Evolutionary conservation across 2,888 invertebrate genomes (phyloP).

Genomic region (Drosophila emarginata): DNA sequence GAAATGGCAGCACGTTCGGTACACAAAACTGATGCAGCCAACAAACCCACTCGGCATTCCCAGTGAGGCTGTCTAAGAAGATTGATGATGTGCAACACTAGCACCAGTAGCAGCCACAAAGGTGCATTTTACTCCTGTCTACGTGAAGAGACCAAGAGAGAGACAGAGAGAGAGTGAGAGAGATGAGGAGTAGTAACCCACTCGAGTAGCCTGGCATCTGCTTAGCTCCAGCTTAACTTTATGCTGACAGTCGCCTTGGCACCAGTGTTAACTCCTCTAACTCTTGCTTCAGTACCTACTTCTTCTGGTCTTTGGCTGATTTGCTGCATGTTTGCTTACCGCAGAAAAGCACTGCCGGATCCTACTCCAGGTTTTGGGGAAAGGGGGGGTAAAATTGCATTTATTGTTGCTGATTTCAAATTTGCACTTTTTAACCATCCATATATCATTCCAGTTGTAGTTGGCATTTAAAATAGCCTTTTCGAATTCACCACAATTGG

Average conservation of each 20-base stretch:
- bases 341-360: slow-evolving; percentile 9
- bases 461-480: slow-evolving; percentile 20
- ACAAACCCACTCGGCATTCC: slow-evolving; percentile 68
- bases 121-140: slow-evolving; percentile 30
- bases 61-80: slow-evolving; percentile 64
- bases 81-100: slow-evolving; percentile 64
- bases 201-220: slow-evolving; percentile 46
- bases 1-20: slow-evolving; percentile 69
- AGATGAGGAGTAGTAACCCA: slow-evolving; percentile 17
- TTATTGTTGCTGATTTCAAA: slow-evolving; percentile 52
- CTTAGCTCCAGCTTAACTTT: slow-evolving; percentile 70
- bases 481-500: slow-evolving; percentile 18
- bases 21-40: slow-evolving; percentile 56
- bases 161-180: slow-evolving; percentile 4
- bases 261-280: slow-evolving; percentile 31
- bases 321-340: slow-evolving; percentile 57
- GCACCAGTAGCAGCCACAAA: slow-evolving; percentile 38
- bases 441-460: slow-evolving; percentile 39
- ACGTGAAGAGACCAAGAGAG: slow-evolving; percentile 12
- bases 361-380: background rate
- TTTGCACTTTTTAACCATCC: slow-evolving; percentile 42
- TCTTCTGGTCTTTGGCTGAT: slow-evolving; percentile 58
- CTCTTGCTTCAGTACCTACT: background rate
- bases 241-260: slow-evolving; percentile 72
- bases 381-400: slow-evolving; percentile 27